Base-by-base conservation (phyloP, 2,113 vertebrate genomes). In the Emydocephalus ijimae region DNA sequence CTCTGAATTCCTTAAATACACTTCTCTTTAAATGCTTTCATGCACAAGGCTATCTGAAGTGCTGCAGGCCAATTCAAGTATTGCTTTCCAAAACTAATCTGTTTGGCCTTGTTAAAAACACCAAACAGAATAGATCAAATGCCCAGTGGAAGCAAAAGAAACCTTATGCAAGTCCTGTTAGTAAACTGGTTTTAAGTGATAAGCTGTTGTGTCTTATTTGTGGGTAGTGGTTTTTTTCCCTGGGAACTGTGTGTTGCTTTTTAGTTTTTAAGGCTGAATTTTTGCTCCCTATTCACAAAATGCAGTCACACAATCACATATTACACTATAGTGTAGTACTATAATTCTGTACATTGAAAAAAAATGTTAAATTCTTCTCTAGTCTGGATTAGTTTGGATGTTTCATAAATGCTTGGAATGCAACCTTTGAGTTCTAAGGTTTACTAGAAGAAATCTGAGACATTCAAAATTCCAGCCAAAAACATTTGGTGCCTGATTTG, bases 71-170 rank as follows among this genome's bases (percentile, higher is more conserved):
- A 92, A 91, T 92, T 93, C 43, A 85, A 94, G 93, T 92, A 91
- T 95, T 95, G 95, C 95, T 96, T 96, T 96, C 96, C 95, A 94
- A 95, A 95, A 81, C 93, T 96, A 96, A 96, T 96, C 95, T 91
- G 26, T 91, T 91, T 96, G 95, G 95, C 94, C 93, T 74, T 87
- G 92, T 93, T 94, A 95, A 95, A 96, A 89, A 87, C 87, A 89
- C 89, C 89, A 95, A 95, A 93, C 91, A 94, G 94, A 91, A 0
- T 94, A 90, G 91, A 94, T 96, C 92, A 95, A 94, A 95, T 90
- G 94, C 90, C 95, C 93, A 93, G 85, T 0, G 93, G 90, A 89
- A 95, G 54, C 48, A 95, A 95, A 95, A 56, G 85, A 54, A 74
- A 94, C 43, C 89, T 94, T 91, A 92, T 50, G 89, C 88, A 94